Conservation (phyloP, 2,113 vertebrate species). For the Mesitornis unicolor region DNA sequence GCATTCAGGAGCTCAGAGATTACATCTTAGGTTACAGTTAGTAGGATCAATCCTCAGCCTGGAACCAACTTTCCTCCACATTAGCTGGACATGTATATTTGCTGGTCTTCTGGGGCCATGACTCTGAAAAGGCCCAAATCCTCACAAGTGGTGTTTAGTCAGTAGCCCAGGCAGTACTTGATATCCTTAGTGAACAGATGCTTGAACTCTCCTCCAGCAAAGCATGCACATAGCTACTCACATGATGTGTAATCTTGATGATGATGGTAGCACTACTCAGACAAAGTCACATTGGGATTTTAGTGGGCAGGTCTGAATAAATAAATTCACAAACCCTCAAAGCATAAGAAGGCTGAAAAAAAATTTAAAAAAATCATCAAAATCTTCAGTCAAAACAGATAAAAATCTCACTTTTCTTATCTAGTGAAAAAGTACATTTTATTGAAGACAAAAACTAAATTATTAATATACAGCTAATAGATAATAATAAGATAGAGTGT, state of each 20-base stretch:
- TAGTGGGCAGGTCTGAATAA: neutral
- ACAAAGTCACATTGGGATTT: neutral
- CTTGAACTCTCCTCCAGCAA: neutral
- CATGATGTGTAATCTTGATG: neutral
- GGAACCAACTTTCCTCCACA: neutral
- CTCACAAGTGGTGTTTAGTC: neutral
- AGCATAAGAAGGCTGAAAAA: neutral
- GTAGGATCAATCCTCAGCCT: neutral
- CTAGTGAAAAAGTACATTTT: neutral
- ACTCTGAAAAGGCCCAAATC: neutral
- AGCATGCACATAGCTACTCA: neutral
- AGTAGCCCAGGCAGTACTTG: neutral
- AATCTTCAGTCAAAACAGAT: slow-evolving; percentile 47
- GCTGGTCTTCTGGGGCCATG: neutral
- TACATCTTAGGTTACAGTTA: neutral
- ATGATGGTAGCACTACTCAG: neutral
- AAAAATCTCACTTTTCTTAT: slow-evolving; percentile 22
- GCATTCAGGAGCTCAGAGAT: neutral
- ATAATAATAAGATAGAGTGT: slow-evolving; percentile 16
- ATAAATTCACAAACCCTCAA: slow-evolving; percentile 21
- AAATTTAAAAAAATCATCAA: neutral
- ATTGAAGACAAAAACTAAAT: slow-evolving; percentile 44
- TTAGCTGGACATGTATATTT: neutral
- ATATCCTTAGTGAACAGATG: neutral
- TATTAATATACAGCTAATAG: slow-evolving; percentile 36